These are phyloP conservation scores for Pristionchus maxplancki DNA, from an alignment of 2,888 invertebrate species.

Conservation along the genomic window DNA sequence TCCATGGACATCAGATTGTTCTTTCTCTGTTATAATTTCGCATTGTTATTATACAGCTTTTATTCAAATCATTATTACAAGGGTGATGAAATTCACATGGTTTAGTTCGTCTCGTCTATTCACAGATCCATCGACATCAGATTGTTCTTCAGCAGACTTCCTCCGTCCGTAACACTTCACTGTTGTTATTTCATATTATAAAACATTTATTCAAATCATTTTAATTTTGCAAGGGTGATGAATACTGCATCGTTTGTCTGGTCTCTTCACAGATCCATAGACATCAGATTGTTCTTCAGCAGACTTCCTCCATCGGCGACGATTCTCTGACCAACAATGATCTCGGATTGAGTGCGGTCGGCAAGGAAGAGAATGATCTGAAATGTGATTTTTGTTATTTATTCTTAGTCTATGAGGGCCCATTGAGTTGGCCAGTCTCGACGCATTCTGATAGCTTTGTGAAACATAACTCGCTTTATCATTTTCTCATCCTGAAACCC, in stretches of 20 bases:
- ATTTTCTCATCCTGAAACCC: no score
- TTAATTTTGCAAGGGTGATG: not conserved
- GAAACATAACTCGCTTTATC: no score
- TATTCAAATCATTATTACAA: not conserved
- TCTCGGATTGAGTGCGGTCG: no score
- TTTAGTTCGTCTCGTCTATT: not conserved
- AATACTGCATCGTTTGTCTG: not conserved
- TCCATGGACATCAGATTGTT: no score
- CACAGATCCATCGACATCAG: not conserved
- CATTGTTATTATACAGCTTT: not conserved
- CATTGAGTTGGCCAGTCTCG: not conserved
- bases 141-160: conserved; percentile 24
- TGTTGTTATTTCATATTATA: conserved; percentile 11
- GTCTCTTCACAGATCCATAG: not conserved
- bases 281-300: conserved; percentile 1
- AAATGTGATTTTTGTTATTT: not conserved
- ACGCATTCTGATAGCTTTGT: not conserved
- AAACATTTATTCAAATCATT: not conserved
- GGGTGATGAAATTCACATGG: not conserved
- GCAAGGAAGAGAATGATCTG: no score
- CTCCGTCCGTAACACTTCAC: conserved; percentile 39
- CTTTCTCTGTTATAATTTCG: no score
- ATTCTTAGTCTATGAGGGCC: not conserved
- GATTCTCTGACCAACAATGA: no score
- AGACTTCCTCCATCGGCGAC: conserved; percentile 42